A percentile compares a stretch with the other conserved stretches of the same genome.
These are phyloP conservation scores for Drosophila macrospina DNA, from an alignment of 2,888 invertebrate genomes.

Conservation along the genomic window DNA sequence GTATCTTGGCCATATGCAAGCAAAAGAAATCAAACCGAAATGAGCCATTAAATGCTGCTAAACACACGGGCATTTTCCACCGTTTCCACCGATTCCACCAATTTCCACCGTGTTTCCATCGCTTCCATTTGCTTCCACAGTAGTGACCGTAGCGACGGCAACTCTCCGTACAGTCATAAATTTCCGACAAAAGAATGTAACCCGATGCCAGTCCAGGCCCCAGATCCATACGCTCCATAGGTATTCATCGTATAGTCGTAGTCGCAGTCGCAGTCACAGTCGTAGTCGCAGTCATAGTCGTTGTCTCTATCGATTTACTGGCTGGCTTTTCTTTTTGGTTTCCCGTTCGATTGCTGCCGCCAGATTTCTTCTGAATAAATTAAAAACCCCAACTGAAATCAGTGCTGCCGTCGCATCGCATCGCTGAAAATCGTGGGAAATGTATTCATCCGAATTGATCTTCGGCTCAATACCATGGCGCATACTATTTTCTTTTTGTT, in stretches of 20 bases:
- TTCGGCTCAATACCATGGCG: slow-evolving; percentile 40
- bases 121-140: slow-evolving; percentile 53
- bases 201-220: slow-evolving; percentile 51
- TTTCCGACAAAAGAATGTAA: slow-evolving; percentile 80
- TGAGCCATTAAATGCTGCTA: slow-evolving; percentile 83
- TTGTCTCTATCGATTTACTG: slow-evolving; percentile 31
- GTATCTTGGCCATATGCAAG: slow-evolving; percentile 40
- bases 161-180: slow-evolving; percentile 66
- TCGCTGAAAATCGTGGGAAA: slow-evolving; percentile 77
- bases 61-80: slow-evolving; percentile 81
- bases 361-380: slow-evolving; percentile 83
- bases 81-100: slow-evolving; percentile 61
- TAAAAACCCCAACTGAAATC: slow-evolving; percentile 65
- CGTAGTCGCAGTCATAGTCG: slow-evolving; percentile 32
- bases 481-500: slow-evolving; percentile 60
- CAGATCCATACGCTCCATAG: slow-evolving; percentile 11
- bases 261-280: slow-evolving; percentile 28
- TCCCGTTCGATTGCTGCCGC: slow-evolving; percentile 73
- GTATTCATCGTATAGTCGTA: slow-evolving; percentile 17
- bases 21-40: slow-evolving; percentile 81
- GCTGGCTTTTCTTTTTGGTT: slow-evolving; percentile 51
- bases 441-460: slow-evolving; percentile 58
- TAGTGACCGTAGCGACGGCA: slow-evolving; percentile 44
- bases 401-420: slow-evolving; percentile 21
- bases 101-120: slow-evolving; percentile 43